Percentiles rank a stretch among this genome's conserved stretches.
These are phyloP conservation scores for Sipha flava DNA, from an alignment of 1,140 invertebrate genomes.

Conservation along the genomic window DNA sequence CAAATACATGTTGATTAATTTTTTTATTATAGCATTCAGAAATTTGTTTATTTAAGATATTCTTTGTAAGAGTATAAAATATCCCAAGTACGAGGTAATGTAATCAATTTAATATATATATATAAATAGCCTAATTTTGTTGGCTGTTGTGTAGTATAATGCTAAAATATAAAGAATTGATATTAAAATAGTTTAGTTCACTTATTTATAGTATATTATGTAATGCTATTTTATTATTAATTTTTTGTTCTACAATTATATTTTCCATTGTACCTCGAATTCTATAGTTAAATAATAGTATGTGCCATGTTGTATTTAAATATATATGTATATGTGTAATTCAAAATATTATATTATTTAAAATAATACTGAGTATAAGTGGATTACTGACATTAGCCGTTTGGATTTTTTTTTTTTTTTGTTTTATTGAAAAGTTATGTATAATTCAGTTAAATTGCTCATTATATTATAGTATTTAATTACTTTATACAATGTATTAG, in stretches of 20 bases:
- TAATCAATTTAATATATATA: background rate
- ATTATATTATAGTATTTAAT: background rate
- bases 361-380: no score
- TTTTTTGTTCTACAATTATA: background rate
- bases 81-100: background rate
- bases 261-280: background rate
- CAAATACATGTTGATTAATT: background rate
- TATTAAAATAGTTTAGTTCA: background rate
- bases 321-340: background rate
- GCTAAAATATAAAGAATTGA: background rate
- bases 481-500: background rate
- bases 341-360: background rate
- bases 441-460: slow-evolving; percentile 17
- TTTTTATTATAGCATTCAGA: background rate
- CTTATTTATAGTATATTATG: background rate
- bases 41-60: background rate
- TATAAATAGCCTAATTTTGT: background rate
- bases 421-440: background rate
- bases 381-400: background rate
- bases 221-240: background rate
- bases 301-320: background rate
- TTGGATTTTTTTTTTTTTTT: background rate
- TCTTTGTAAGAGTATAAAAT: background rate
- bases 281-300: background rate
- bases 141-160: background rate